Evolutionary conservation across 2,113 vertebrate species (phyloP).

Genomic region (Notothenia coriiceps): DNA sequence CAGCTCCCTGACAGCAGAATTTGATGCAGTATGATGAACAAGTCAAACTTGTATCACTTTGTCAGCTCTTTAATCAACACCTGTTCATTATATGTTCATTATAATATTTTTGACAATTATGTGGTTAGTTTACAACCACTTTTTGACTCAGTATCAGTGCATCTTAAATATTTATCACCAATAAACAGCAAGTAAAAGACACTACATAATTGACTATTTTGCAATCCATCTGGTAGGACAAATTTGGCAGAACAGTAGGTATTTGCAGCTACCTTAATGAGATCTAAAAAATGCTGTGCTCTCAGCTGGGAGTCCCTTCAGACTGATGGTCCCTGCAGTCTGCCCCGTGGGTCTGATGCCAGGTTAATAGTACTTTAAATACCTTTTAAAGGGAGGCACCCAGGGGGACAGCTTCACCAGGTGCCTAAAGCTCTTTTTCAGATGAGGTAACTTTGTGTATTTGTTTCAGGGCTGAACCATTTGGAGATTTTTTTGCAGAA

Average conservation of each 20-base stretch:
- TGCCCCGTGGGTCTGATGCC: constrained; percentile 26
- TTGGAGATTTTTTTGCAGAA: no score
- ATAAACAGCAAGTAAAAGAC: not conserved
- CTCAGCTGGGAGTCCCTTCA: constrained; percentile 2
- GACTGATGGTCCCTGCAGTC: constrained; percentile 20
- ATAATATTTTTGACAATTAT: not conserved
- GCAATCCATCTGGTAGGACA: not conserved
- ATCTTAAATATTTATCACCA: not conserved
- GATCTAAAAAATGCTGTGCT: not conserved
- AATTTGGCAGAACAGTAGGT: not conserved
- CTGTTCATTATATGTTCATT: no score
- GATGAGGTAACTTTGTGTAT: not conserved
- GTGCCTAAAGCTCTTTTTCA: not conserved
- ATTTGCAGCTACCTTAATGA: not conserved
- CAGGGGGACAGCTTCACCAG: not conserved
- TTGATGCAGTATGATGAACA: not conserved
- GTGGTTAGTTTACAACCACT: no score
- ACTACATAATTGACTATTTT: not conserved
- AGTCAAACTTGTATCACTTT: not conserved
- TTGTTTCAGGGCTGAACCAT: no score
- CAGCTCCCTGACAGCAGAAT: not conserved
- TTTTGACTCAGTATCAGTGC: no score
- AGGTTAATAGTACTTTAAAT: constrained; percentile 34
- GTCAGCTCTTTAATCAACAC: not conserved
- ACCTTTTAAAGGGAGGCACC: constrained; percentile 12